Conservation (phyloP, 2,797 vertebrate species). For the Sparidentex hasta region DNA sequence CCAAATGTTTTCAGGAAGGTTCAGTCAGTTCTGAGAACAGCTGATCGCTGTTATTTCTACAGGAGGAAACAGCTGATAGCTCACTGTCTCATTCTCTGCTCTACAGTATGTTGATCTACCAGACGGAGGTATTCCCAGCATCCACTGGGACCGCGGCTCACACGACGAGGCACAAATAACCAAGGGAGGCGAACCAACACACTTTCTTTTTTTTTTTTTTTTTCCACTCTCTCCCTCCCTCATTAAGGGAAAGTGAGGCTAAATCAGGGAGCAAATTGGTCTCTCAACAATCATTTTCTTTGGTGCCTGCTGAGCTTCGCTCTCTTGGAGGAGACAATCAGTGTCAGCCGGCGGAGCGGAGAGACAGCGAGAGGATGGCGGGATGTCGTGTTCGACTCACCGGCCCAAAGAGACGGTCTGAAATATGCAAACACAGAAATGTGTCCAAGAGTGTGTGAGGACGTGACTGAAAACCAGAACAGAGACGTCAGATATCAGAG, state of each 20-base stretch:
- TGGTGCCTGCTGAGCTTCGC: constrained; percentile 9
- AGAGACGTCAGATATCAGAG: background rate
- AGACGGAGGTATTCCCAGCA: background rate
- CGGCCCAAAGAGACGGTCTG: background rate
- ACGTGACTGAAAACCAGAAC: constrained; percentile 18
- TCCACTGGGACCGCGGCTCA: constrained; percentile 13
- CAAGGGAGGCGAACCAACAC: constrained; percentile 22
- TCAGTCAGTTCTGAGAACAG: no score
- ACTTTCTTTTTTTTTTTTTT: no score
- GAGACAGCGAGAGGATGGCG: background rate
- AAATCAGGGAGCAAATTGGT: constrained; percentile 51
- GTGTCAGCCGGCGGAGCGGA: constrained; percentile 33
- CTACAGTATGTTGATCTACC: background rate
- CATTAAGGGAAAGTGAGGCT: constrained; percentile 36
- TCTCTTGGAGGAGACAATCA: constrained; percentile 42
- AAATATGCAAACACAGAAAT: background rate
- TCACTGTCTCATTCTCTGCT: background rate
- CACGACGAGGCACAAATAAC: constrained; percentile 19
- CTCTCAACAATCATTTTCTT: constrained; percentile 54
- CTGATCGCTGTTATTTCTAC: no score
- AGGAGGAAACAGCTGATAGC: background rate
- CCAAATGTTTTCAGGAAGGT: no score
- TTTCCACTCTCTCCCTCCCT: constrained; percentile 6
- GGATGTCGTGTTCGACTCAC: background rate
- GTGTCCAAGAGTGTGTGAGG: no score